A percentile compares a stretch with the other conserved stretches of the same genome.
Conservation (phyloP, 2,888 invertebrate genomes). For the Scaptodrosophila latifasciaeformis region DNA sequence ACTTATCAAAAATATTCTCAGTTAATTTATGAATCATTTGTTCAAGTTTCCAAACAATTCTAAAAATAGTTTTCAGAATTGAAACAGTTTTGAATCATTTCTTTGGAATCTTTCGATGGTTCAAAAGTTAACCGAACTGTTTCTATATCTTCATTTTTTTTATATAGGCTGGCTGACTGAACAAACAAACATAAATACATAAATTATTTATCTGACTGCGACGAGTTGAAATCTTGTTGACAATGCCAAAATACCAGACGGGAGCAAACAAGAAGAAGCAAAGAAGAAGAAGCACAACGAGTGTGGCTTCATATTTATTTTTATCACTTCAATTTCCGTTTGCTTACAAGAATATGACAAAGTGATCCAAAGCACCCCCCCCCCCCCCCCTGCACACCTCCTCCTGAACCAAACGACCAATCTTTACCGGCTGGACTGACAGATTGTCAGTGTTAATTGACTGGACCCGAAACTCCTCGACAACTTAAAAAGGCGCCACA, state of each 20-base stretch:
- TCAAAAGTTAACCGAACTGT: too few species aligned
- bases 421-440: conserved; percentile 4
- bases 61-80: too few species aligned
- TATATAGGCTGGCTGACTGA: too few species aligned
- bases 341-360: conserved; percentile 42
- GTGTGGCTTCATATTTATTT: conserved; percentile 57
- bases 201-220: conserved; percentile 43
- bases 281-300: conserved; percentile 16
- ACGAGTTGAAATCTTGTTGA: conserved; percentile 5
- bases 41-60: too few species aligned
- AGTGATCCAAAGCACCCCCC: conserved; percentile 11
- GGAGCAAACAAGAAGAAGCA: neutral
- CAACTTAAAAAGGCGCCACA: neutral
- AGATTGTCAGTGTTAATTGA: conserved; percentile 40
- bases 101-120: too few species aligned
- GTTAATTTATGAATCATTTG: too few species aligned
- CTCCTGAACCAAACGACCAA: neutral
- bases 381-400: neutral
- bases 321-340: conserved; percentile 65
- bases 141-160: too few species aligned
- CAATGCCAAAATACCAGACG: conserved; percentile 1
- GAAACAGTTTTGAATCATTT: too few species aligned
- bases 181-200: too few species aligned
- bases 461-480: neutral
- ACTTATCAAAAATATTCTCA: too few species aligned